These are phyloP conservation scores for Myotis planiceps DNA, from an alignment of 2,797 vertebrate genomes.

Conservation along the genomic window DNA sequence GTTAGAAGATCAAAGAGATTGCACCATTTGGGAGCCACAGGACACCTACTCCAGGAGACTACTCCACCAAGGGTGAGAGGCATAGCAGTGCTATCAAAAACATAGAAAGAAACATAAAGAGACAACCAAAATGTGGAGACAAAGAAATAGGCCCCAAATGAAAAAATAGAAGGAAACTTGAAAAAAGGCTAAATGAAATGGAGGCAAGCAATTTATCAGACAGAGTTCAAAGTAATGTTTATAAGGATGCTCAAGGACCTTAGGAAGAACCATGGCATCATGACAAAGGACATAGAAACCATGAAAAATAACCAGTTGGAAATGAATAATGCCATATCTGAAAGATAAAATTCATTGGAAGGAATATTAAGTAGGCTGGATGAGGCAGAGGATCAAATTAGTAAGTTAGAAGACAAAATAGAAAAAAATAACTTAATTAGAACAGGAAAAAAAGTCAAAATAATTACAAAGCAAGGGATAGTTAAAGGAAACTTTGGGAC, in stretches of 20 bases:
- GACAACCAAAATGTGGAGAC: not conserved
- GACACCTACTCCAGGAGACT: not conserved
- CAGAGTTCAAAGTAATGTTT: not conserved
- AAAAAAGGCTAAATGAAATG: not conserved
- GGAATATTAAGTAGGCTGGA: not conserved
- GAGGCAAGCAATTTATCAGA: not conserved
- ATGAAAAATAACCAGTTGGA: not conserved
- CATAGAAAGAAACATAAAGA: not conserved
- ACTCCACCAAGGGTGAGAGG: not conserved
- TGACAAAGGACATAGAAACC: not conserved
- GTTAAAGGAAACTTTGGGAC: not conserved
- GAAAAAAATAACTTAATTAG: not conserved
- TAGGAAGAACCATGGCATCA: not conserved
- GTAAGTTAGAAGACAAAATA: not conserved
- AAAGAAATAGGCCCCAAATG: not conserved
- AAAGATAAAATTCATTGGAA: not conserved
- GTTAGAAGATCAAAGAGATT: not conserved
- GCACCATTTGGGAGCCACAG: not conserved
- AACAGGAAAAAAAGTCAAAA: not conserved
- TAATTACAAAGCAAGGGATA: not conserved
- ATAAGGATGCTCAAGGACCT: not conserved
- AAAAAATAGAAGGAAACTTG: not conserved
- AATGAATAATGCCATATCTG: not conserved
- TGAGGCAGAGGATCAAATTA: not conserved
- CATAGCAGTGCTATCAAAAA: not conserved